A percentile compares a stretch with the other conserved stretches of the same genome.
Evolutionary conservation across 2,888 invertebrate species (phyloP).

Genomic region (Thelaira solivaga): DNA sequence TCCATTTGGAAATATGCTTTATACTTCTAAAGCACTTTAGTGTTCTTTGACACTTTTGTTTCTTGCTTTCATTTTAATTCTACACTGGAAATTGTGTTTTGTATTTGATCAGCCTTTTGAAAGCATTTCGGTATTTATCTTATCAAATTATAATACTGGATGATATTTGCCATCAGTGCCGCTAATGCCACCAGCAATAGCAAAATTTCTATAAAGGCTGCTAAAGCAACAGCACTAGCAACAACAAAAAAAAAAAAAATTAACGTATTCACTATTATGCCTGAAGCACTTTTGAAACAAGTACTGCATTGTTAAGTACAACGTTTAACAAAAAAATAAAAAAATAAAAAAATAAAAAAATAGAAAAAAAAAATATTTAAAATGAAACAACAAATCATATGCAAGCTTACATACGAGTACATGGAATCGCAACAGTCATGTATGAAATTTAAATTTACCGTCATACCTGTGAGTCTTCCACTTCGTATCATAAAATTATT

Average conservation of each 20-base stretch:
- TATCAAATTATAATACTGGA: constrained; percentile 14
- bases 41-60: neutral
- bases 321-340: neutral
- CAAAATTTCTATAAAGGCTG: neutral
- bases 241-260: neutral
- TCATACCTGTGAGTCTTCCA: neutral
- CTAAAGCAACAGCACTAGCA: neutral
- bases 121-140: no score
- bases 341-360: neutral
- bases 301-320: constrained; percentile 28
- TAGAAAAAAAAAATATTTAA: neutral
- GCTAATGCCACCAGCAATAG: neutral
- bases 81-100: neutral
- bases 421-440: no score
- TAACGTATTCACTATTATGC: constrained; percentile 22
- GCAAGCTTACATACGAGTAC: no score
- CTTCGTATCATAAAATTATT: constrained; percentile 15
- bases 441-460: neutral
- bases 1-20: no score
- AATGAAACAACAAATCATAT: no score
- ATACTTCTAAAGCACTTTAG: neutral
- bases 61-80: neutral
- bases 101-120: constrained; percentile 12
- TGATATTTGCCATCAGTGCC: neutral
- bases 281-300: constrained; percentile 53